A percentile compares a stretch with the other conserved stretches of the same genome.
Evolutionary conservation across 2,113 vertebrate genomes (phyloP).

Genomic region (Syrrhaptes paradoxus): DNA sequence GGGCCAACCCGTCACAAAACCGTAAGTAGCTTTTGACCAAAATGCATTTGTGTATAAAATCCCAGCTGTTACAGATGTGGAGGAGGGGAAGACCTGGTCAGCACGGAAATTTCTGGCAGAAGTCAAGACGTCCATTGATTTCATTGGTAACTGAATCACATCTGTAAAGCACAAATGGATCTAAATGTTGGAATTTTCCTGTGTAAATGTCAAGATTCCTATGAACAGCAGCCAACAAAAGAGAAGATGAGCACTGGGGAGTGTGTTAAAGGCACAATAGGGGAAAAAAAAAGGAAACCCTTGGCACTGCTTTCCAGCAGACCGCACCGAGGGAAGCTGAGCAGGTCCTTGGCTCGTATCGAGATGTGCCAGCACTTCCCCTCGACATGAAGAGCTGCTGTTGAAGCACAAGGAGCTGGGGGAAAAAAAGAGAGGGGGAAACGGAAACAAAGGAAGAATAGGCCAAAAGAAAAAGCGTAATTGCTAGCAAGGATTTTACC

Average conservation of each 20-base stretch:
- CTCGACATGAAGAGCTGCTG: not conserved
- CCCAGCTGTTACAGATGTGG: not conserved
- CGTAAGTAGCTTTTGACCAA: not conserved
- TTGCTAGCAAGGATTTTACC: not conserved
- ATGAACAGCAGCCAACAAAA: not conserved
- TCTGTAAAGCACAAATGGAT: not conserved
- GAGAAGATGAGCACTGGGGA: not conserved
- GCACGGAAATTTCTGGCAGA: not conserved
- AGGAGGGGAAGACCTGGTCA: not conserved
- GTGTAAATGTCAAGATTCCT: not conserved
- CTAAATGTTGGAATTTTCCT: not conserved
- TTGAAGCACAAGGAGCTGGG: not conserved
- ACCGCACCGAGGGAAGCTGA: not conserved
- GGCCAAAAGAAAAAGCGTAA: not conserved
- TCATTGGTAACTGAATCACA: not conserved
- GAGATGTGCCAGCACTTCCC: not conserved
- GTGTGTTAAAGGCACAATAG: not conserved
- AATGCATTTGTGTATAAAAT: not conserved
- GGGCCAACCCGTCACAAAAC: no score
- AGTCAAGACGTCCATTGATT: not conserved
- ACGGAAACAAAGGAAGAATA: not conserved
- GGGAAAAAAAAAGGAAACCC: not conserved
- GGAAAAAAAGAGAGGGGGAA: not conserved
- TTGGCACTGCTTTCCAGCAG: not conserved
- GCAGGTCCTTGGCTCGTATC: not conserved